Conservation (phyloP, 2,797 vertebrate species). For the Coilia nasus region DNA sequence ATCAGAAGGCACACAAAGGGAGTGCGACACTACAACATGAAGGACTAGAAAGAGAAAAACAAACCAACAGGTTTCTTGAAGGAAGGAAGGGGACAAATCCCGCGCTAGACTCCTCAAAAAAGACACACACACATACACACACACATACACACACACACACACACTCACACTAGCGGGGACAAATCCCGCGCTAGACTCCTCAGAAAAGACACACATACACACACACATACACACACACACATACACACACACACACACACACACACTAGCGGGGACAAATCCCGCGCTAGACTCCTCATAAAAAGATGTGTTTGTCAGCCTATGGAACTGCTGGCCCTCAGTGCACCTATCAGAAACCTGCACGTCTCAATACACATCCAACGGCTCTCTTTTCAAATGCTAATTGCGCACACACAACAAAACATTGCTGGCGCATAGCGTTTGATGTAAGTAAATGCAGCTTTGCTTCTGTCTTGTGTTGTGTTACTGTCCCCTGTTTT, state of each 20-base stretch:
- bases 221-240: too few relatives aligned
- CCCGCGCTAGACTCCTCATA: not conserved
- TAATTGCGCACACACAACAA: not conserved
- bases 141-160: too few relatives aligned
- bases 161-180: too few relatives aligned
- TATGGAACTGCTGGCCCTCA: not conserved
- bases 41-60: not conserved
- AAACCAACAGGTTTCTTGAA: not conserved
- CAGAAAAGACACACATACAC: too few relatives aligned
- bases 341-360: constrained; percentile 11
- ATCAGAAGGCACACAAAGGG: constrained; percentile 1
- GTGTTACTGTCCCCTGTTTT: constrained; percentile 55
- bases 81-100: not conserved
- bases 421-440: not conserved
- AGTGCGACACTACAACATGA: not conserved
- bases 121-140: too few relatives aligned
- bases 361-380: constrained; percentile 22
- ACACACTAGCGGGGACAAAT: too few relatives aligned
- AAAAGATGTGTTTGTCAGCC: not conserved
- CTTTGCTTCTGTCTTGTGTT: not conserved
- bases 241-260: too few relatives aligned
- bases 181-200: too few relatives aligned
- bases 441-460: constrained; percentile 23
- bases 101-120: not conserved
- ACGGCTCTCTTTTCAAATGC: not conserved